phyloP scores from a whole-genome alignment of 2,797 vertebrate genomes.

The Channa striata region DNA sequence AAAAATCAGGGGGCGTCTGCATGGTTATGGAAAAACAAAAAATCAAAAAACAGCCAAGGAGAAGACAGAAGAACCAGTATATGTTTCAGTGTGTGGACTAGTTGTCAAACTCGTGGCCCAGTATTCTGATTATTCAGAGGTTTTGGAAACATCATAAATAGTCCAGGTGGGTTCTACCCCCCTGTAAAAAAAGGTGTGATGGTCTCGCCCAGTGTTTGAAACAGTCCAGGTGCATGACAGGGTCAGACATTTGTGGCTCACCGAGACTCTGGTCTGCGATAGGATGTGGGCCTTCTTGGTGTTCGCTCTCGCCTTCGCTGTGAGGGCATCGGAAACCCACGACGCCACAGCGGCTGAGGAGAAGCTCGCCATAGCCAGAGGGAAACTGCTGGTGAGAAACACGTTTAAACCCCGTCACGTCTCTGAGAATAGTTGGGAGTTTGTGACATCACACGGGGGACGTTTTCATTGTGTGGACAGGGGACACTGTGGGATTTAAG shows the following conservation, averaged over 20 bases:
- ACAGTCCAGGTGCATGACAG: slow-evolving; percentile 14
- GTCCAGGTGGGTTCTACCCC: slow-evolving; percentile 25
- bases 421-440: background rate
- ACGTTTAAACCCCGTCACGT: background rate
- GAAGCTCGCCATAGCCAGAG: slow-evolving; percentile 71
- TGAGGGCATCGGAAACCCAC: slow-evolving; percentile 29
- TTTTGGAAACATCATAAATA: background rate
- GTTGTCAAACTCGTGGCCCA: background rate
- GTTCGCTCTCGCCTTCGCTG: slow-evolving; percentile 48
- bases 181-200: slow-evolving; percentile 27
- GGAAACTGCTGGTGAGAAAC: slow-evolving; percentile 81
- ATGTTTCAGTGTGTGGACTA: fast-evolving
- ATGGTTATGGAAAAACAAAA: background rate
- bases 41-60: slow-evolving; percentile 14
- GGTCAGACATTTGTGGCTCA: background rate
- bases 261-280: background rate
- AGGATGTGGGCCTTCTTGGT: slow-evolving; percentile 66
- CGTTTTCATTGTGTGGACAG: background rate
- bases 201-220: slow-evolving; percentile 54
- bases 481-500: background rate
- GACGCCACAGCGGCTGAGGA: slow-evolving; percentile 58
- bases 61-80: background rate
- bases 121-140: background rate
- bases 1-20: slow-evolving; percentile 27
- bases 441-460: background rate